Evolutionary conservation across 2,113 vertebrate genomes (phyloP).

Genomic region (Salminus brasiliensis): DNA sequence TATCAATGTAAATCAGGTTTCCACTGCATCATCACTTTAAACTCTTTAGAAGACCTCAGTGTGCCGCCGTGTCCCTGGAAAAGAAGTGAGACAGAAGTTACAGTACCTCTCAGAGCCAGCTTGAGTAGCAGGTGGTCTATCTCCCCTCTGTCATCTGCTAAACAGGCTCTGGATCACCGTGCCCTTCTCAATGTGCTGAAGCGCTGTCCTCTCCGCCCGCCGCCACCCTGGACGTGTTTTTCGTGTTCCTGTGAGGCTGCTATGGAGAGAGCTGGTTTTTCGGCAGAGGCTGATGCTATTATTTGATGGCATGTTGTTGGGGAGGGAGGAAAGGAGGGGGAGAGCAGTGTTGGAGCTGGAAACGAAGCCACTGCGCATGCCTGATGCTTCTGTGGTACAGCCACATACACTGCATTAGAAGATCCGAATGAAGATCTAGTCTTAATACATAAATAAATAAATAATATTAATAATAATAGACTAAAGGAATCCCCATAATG

Average conservation of each 20-base stretch:
- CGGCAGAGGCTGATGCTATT: slow-evolving; percentile 27
- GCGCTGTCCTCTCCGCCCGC: slow-evolving; percentile 12
- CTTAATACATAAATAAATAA: too few species aligned
- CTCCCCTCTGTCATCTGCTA: neutral
- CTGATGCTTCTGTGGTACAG: slow-evolving; percentile 20
- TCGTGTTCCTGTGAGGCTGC: slow-evolving; percentile 50
- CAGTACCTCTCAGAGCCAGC: slow-evolving; percentile 33
- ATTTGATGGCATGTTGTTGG: slow-evolving; percentile 39
- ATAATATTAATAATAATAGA: too few species aligned
- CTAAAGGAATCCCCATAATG: too few species aligned
- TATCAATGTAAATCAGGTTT: neutral
- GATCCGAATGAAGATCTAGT: neutral
- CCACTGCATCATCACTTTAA: neutral
- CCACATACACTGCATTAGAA: neutral
- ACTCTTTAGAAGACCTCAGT: neutral
- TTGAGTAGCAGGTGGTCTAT: slow-evolving; percentile 22
- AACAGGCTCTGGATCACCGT: slow-evolving; percentile 13
- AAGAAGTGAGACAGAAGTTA: neutral
- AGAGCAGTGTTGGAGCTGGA: slow-evolving; percentile 40
- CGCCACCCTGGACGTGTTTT: slow-evolving; percentile 32
- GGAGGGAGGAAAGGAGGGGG: slow-evolving; percentile 32
- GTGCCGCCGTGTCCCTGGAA: neutral
- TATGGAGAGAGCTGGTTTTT: slow-evolving; percentile 48
- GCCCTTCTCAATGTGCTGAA: slow-evolving; percentile 8
- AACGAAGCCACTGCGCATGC: slow-evolving; percentile 32